Conservation (phyloP, 2,888 invertebrate species). For the Saturnia pavonia region DNA sequence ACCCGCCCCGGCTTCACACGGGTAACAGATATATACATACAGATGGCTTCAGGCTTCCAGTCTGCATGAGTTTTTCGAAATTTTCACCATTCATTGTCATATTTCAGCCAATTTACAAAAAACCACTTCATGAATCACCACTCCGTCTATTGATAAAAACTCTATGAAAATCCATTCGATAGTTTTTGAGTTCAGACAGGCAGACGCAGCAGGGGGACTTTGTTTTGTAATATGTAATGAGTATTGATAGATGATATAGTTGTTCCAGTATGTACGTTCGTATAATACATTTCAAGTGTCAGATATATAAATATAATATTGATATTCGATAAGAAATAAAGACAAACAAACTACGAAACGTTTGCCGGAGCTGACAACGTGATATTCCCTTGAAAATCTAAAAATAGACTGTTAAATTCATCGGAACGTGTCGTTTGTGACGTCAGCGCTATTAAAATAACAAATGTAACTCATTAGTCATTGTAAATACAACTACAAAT, state of each 20-base stretch:
- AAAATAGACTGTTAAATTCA: conserved; percentile 4
- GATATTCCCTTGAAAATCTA: conserved; percentile 12
- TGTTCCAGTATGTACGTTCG: not conserved
- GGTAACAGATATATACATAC: no score
- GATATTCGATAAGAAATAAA: not conserved
- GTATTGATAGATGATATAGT: not conserved
- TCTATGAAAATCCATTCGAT: no score
- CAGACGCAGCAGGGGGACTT: no score
- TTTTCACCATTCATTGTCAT: no score
- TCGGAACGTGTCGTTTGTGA: conserved; percentile 12
- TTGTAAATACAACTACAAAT: not conserved
- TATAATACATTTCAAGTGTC: not conserved
- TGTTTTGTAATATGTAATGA: no score
- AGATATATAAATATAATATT: not conserved
- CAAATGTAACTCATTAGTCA: conserved; percentile 8
- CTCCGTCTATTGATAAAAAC: no score
- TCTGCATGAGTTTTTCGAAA: no score
- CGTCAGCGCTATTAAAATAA: conserved; percentile 9
- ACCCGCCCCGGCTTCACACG: no score
- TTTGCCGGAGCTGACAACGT: conserved; percentile 5
- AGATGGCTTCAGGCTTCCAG: no score
- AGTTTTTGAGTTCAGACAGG: no score
- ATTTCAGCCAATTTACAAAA: no score
- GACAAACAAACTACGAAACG: not conserved
- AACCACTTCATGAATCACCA: no score